Evolutionary conservation across 2,888 invertebrate species (phyloP).

Genomic region (Drosophila engyochracea): DNA sequence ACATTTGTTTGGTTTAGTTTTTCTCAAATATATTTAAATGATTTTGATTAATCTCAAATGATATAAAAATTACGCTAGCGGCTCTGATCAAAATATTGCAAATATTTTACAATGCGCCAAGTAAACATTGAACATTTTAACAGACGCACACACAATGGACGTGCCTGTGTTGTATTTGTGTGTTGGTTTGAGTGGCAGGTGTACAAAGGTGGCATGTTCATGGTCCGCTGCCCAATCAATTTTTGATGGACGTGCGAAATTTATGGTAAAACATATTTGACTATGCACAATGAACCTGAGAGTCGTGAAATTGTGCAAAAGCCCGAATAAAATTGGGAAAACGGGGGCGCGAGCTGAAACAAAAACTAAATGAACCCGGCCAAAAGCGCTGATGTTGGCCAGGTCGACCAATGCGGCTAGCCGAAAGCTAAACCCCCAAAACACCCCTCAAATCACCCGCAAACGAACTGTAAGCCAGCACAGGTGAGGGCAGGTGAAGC

Average conservation of each 20-base stretch:
- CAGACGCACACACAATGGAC: conserved; percentile 29
- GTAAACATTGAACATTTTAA: conserved; percentile 60
- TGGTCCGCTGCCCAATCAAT: conserved; percentile 71
- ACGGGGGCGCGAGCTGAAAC: conserved; percentile 4
- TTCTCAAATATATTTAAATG: neutral
- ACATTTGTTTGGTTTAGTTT: neutral
- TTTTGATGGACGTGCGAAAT: conserved; percentile 83
- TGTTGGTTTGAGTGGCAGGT: conserved; percentile 36
- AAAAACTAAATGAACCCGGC: conserved; percentile 22
- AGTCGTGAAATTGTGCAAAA: conserved; percentile 46
- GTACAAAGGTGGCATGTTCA: conserved; percentile 42
- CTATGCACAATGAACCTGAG: conserved; percentile 78
- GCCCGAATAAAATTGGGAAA: conserved; percentile 13
- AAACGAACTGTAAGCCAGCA: conserved; percentile 6
- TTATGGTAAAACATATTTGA: conserved; percentile 82
- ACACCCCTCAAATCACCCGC: neutral
- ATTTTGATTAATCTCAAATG: neutral
- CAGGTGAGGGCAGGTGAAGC: neutral
- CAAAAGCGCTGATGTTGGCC: conserved; percentile 9
- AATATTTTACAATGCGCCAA: conserved; percentile 54
- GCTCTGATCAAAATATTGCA: conserved; percentile 24
- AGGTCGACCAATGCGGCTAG: conserved; percentile 64
- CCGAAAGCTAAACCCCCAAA: conserved; percentile 23
- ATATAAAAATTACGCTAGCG: conserved; percentile 4
- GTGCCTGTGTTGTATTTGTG: conserved; percentile 15